Base-by-base conservation (phyloP, 2,113 vertebrate genomes). In the Calonectris borealis region DNA sequence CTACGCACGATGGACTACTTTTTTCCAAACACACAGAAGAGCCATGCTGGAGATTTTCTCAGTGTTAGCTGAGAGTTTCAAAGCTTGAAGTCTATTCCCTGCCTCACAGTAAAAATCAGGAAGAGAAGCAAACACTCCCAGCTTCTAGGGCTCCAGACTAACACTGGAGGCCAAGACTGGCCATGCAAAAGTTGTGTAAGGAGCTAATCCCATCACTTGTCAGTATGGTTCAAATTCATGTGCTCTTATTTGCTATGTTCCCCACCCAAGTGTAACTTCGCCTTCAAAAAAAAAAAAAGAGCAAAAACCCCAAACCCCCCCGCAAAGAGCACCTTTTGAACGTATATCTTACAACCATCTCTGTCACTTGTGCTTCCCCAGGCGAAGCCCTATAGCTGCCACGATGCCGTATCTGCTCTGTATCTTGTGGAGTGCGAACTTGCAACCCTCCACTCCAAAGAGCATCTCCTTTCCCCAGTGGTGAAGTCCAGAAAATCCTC, bases 261-360 rank as follows among this genome's bases (percentile, higher is more conserved):
- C 12, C 15, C 27, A 76, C 0, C 7, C 2, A n/a, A 52, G 20
- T 0, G 1, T 14, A 95, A 88, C 6, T 27, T 66, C 0, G 0
- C 17, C 24, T 55, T 14, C 6, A 68, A 68, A 58, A 65, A 44
- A 40, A 40, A 40, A 40, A 40, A 27, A 26, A 31, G 11, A 46
- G 3, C 42, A 51, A 75, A 27, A 81, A 1, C 13, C 5, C 2
- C 10, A 73, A 72, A 65, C n/a, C 1, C 7, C 25, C 16, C 26
- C 1, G 0, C 27, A 54, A 68, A 88, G 31, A 60, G 20, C 52
- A 81, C 5, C 22, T 58, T 88, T 49, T 52, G 9, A 71, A 68
- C 0, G 5, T 4, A 0, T 5, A 29, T 26, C 9, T 91, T 51
- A 54, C 9, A 62, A 36, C 4, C 10, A 78, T 2, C 51, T 72